Evolutionary conservation across 2,888 invertebrate species (phyloP).

Genomic region (Cyaniris semiargus): DNA sequence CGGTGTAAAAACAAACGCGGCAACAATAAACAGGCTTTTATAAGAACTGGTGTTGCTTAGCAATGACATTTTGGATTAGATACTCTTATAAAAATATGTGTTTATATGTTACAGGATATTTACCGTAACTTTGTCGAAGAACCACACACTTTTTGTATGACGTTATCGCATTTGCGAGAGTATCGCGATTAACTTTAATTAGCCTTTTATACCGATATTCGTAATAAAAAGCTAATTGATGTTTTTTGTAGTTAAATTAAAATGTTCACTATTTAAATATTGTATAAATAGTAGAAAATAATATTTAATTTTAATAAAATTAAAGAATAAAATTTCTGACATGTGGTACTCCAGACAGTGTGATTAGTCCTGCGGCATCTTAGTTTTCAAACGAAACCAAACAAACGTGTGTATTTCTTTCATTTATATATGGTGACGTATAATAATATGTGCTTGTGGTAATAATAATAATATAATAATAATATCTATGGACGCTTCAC

Average conservation of each 20-base stretch:
- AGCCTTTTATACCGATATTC: too few species aligned
- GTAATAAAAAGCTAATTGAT: too few species aligned
- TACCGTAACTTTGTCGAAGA: too few species aligned
- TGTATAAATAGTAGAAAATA: not conserved
- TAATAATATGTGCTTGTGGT: too few species aligned
- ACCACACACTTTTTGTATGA: too few species aligned
- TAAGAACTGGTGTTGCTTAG: not conserved
- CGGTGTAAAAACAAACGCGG: slow-evolving; percentile 13
- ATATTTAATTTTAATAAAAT: not conserved
- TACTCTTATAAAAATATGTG: not conserved
- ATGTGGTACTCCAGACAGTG: not conserved
- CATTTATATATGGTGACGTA: too few species aligned
- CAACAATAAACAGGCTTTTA: slow-evolving; percentile 8
- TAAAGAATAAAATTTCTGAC: not conserved
- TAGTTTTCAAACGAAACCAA: not conserved
- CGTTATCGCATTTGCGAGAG: too few species aligned
- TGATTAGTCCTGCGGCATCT: not conserved
- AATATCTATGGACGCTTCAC: too few species aligned
- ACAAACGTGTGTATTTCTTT: not conserved
- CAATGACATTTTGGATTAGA: not conserved
- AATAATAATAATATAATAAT: too few species aligned
- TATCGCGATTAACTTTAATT: too few species aligned
- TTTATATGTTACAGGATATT: not conserved
- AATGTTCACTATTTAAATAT: too few species aligned
- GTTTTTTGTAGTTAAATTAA: too few species aligned